Evolutionary conservation across 2,888 invertebrate species (phyloP).

Genomic region (Drosophila engyochracea): DNA sequence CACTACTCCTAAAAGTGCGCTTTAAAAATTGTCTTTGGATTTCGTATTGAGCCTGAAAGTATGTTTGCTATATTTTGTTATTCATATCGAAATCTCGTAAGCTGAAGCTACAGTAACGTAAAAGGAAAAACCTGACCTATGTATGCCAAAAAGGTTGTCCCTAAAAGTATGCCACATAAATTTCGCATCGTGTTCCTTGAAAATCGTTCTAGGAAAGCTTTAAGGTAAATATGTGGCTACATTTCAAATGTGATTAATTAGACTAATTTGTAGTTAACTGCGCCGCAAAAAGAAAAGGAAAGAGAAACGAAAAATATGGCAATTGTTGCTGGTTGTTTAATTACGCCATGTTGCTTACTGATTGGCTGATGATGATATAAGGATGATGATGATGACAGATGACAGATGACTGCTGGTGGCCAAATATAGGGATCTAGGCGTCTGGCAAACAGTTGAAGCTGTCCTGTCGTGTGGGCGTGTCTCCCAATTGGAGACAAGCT

Average conservation of each 20-base stretch:
- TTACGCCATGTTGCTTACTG: constrained; percentile 74
- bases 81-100: accelerated
- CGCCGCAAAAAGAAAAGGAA: constrained; percentile 7
- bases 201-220: not conserved
- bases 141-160: not conserved
- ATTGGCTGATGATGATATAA: constrained; percentile 49
- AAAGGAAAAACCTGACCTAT: not conserved
- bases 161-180: constrained; percentile 25
- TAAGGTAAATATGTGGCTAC: not conserved
- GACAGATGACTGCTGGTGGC: constrained; percentile 14
- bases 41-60: not conserved
- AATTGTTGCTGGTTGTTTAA: constrained; percentile 48
- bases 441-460: constrained; percentile 13
- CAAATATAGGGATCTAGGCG: constrained; percentile 15
- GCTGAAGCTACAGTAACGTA: not conserved
- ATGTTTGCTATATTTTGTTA: not conserved
- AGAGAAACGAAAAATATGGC: not conserved
- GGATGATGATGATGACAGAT: constrained; percentile 28
- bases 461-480: constrained; percentile 26
- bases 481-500: constrained; percentile 76
- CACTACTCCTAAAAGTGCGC: not conserved
- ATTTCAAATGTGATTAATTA: constrained; percentile 17
- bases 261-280: constrained; percentile 21
- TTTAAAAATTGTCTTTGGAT: not conserved
- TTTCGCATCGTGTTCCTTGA: not conserved